A percentile compares a stretch with the other conserved stretches of the same genome.
Evolutionary conservation across 1,140 invertebrate genomes (phyloP).

Genomic region (Acromyrmex echinatior): DNA sequence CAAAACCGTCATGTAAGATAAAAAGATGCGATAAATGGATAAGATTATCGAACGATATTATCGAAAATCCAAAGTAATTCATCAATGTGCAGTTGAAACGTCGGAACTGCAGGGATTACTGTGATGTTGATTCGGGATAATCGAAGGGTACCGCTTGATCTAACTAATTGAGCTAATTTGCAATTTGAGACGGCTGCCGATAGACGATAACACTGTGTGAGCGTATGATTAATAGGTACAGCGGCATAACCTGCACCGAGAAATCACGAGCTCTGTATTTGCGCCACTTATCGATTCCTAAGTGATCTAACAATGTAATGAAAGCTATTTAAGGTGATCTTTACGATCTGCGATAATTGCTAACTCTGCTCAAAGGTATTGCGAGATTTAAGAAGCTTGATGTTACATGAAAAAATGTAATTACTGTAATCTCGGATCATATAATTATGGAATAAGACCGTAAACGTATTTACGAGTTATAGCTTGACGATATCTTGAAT

Average conservation of each 20-base stretch:
- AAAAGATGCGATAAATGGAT: background rate
- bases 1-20: background rate
- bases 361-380: background rate
- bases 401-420: background rate
- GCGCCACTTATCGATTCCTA: background rate
- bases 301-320: background rate
- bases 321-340: conserved; percentile 14
- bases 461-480: conserved; percentile 6
- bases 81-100: background rate
- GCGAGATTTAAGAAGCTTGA: background rate
- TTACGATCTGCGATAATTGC: conserved; percentile 30
- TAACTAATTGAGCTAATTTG: conserved; percentile 40
- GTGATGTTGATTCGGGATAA: background rate
- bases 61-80: background rate
- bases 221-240: conserved; percentile 7
- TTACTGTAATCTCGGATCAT: background rate
- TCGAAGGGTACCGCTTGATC: conserved; percentile 17
- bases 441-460: background rate
- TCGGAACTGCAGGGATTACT: background rate
- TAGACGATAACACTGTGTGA: background rate
- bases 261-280: background rate
- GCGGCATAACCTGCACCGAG: background rate
- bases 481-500: background rate
- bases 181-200: conserved; percentile 35
- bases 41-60: background rate